A percentile compares a stretch with the other conserved stretches of the same genome.
These are phyloP conservation scores for Panthera tigris DNA, from an alignment of 2,113 vertebrate species.

Conservation along the genomic window DNA sequence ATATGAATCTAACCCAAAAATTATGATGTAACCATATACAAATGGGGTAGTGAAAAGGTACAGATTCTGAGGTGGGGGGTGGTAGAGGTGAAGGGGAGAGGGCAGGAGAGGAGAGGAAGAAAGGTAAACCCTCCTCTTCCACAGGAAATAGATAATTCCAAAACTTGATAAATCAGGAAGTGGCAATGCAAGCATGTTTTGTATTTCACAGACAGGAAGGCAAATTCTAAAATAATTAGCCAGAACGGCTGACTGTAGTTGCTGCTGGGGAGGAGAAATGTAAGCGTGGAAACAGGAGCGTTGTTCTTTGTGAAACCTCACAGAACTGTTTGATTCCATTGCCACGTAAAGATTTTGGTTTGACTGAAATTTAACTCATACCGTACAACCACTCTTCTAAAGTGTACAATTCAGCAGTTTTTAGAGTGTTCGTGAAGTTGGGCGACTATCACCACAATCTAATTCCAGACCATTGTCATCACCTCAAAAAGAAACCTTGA, in stretches of 20 bases:
- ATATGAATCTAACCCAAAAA: not conserved
- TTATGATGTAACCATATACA: not conserved
- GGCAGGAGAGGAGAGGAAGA: not conserved
- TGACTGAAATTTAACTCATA: not conserved
- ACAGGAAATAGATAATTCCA: not conserved
- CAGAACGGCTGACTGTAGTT: not conserved
- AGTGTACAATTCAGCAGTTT: not conserved
- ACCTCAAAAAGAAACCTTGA: not conserved
- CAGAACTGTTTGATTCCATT: not conserved
- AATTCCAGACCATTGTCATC: not conserved
- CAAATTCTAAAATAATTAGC: not conserved
- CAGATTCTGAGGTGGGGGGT: not conserved
- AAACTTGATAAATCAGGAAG: not conserved
- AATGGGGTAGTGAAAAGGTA: not conserved
- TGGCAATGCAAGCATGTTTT: not conserved
- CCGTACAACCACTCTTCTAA: not conserved
- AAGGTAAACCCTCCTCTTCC: not conserved
- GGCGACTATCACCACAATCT: not conserved
- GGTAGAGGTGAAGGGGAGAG: no score
- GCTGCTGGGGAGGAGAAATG: not conserved
- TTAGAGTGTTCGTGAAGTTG: not conserved
- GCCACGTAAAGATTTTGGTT: not conserved
- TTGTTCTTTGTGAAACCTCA: not conserved
- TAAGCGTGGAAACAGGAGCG: not conserved
- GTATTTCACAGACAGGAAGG: not conserved